A percentile compares a stretch with the other conserved stretches of the same genome.
These are phyloP conservation scores for Drosophila robusta DNA, from an alignment of 2,888 invertebrate species.

Conservation along the genomic window DNA sequence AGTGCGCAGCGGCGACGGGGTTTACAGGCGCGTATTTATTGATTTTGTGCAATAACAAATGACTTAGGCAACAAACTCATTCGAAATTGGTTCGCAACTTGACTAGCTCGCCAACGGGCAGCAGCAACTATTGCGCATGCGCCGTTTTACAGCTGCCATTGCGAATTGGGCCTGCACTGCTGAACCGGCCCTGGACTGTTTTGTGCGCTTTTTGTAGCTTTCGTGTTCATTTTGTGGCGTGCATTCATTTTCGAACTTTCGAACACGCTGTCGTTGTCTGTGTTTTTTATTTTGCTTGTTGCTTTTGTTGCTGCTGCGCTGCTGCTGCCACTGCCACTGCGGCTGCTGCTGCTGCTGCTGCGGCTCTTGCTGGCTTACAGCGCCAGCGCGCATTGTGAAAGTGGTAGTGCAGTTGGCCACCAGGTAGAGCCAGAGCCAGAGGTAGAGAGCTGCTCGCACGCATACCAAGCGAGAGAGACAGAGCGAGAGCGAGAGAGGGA, in stretches of 20 bases:
- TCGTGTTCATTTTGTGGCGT: constrained; percentile 69
- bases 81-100: constrained; percentile 40
- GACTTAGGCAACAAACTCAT: constrained; percentile 71
- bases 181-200: constrained; percentile 52
- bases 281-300: constrained; percentile 49
- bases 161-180: not conserved
- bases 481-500: constrained; percentile 26
- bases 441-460: constrained; percentile 43
- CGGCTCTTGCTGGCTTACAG: constrained; percentile 39
- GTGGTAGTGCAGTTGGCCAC: constrained; percentile 73
- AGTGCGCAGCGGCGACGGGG: constrained; percentile 21
- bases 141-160: not conserved
- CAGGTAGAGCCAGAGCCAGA: constrained; percentile 74
- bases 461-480: constrained; percentile 35
- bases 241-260: constrained; percentile 74
- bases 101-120: constrained; percentile 9
- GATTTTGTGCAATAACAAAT: constrained; percentile 50
- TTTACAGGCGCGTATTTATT: constrained; percentile 61
- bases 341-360: constrained; percentile 24
- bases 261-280: constrained; percentile 40
- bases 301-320: constrained; percentile 27
- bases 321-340: constrained; percentile 26
- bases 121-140: not conserved
- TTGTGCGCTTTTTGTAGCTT: constrained; percentile 54
- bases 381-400: constrained; percentile 62